Evolutionary conservation across 2,797 vertebrate species (phyloP), one percentile per base, ranked within the genome.

Genomic region (Pipistrellus pipistrellus): DNA sequence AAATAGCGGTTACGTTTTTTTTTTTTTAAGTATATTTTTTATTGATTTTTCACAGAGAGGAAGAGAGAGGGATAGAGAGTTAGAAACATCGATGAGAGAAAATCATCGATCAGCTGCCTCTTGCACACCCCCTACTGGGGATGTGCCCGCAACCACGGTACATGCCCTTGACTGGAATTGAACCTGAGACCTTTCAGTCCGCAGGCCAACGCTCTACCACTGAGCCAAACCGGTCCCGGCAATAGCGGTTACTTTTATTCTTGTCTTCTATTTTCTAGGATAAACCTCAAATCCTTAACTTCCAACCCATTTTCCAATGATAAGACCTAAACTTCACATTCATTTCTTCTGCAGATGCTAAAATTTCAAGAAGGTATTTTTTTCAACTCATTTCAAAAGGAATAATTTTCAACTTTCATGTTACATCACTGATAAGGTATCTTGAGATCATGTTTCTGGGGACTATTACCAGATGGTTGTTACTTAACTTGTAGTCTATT

Each of bases 201-300:
- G 38, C 38, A 41, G 38, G 38, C 38, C 38, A 4, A 41, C 38
- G 38, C 38, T 41, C 38, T 41, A 41, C 38, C 38, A 41, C 38
- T 41, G 38, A 41, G 38, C 38, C 38, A 41, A 41, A 41, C 38
- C 38, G 38, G 6, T 41, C 38, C 38, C 4, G 4, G 38, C 38
- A 41, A 41, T 41, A 85, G 62, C 5, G 25, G 21, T 27, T 30
- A 73, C 30, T 68, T 92, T 90, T 20, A 80, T 25, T 46, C 18
- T 89, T 12, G 30, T 17, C 27, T 90, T 96, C 15, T 38, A 10
- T 57, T 94, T 88, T 80, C 41, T 46, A 95, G 44, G n/a, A 62
- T 51, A 86, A 87, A 85, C 44, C 41, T 91, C n/a, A 53, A 73
- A 55, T 85, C n/a, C 27, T 78, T 59, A 78, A 85, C 72, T 38